phyloP scores from a whole-genome alignment of 1,140 invertebrate genomes.

The Macrobrachium rosenbergii region DNA sequence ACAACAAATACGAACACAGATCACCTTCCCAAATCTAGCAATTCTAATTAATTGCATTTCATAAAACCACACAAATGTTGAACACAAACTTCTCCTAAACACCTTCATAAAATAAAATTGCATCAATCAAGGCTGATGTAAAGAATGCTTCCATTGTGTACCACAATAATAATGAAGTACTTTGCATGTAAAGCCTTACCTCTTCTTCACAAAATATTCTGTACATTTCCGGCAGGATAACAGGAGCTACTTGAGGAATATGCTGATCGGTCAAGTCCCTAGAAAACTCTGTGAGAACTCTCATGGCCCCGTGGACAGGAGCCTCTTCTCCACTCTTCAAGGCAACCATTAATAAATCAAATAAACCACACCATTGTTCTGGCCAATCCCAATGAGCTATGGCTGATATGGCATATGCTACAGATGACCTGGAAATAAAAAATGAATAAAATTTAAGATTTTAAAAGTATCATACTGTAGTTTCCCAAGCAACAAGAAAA shows the following conservation, averaged over 20 bases:
- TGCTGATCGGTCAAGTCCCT: conserved; percentile 80
- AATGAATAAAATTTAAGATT: not conserved
- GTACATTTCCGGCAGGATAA: conserved; percentile 84
- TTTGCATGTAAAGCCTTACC: conserved; percentile 69
- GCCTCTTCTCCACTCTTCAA: conserved; percentile 72
- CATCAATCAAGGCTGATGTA: too few relatives aligned
- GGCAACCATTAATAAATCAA: conserved; percentile 80
- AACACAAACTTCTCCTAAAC: too few relatives aligned
- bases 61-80: too few relatives aligned
- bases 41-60: too few relatives aligned
- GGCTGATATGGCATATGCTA: conserved; percentile 82
- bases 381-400: conserved; percentile 87
- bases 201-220: conserved; percentile 79
- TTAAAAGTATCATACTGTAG: too few relatives aligned
- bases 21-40: too few relatives aligned
- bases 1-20: not conserved
- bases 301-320: conserved; percentile 83
- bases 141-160: not conserved
- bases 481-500: too few relatives aligned
- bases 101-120: too few relatives aligned
- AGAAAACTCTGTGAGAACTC: conserved; percentile 81
- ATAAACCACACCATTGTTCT: conserved; percentile 82
- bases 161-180: conserved; percentile 15
- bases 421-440: conserved; percentile 71
- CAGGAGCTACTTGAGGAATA: conserved; percentile 80